A percentile compares a stretch with the other conserved stretches of the same genome.
Evolutionary conservation across 1,140 invertebrate species (phyloP).

Genomic region (Scylla paramamosain): DNA sequence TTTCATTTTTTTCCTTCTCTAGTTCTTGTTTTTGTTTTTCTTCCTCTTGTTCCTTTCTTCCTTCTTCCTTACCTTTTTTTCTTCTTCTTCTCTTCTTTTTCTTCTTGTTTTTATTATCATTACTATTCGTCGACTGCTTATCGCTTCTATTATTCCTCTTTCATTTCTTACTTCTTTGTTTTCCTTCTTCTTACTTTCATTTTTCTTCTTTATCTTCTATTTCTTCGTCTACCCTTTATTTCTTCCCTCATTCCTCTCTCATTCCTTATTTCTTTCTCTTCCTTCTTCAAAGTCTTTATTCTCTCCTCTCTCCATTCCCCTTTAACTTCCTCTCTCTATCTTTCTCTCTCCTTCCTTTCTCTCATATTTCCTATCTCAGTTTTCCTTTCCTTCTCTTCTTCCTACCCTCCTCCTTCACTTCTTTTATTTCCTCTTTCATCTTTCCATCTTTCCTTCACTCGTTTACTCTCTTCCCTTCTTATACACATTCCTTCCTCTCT

Average conservation of each 20-base stretch:
- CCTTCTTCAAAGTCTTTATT: neutral
- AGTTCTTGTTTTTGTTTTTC: too few relatives aligned
- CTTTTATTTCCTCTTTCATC: neutral
- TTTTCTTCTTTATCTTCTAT: neutral
- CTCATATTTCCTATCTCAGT: neutral
- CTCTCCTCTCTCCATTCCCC: neutral
- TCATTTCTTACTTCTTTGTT: too few relatives aligned
- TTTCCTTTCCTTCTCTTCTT: neutral
- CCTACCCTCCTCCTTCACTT: neutral
- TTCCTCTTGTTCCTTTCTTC: too few relatives aligned
- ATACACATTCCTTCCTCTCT: neutral
- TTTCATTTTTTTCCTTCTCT: too few relatives aligned
- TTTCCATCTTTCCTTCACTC: neutral
- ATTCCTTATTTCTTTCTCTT: neutral
- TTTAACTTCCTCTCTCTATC: neutral
- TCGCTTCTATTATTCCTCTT: too few relatives aligned
- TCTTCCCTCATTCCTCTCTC: neutral
- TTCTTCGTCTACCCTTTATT: neutral
- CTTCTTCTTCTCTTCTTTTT: neutral
- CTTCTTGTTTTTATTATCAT: too few relatives aligned
- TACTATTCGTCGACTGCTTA: too few relatives aligned
- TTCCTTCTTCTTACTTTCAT: too few relatives aligned
- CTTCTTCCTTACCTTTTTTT: too few relatives aligned
- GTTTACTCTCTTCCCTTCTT: neutral
- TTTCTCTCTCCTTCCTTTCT: neutral